Base-by-base conservation (phyloP, 1,140 invertebrate species). In the Pseudomyrmex dendroicus region DNA sequence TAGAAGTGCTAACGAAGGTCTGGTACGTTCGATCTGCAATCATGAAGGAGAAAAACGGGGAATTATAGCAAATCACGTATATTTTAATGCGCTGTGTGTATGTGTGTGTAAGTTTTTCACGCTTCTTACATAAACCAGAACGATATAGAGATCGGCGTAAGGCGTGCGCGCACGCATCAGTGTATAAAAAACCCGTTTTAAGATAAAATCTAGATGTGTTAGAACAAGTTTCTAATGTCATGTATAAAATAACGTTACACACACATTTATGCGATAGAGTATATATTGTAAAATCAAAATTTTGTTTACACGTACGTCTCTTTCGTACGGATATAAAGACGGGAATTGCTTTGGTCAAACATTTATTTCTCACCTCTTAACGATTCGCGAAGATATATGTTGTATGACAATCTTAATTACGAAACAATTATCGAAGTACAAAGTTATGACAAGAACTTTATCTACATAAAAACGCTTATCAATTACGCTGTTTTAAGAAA, bases 381-480 rank as follows among this genome's bases (percentile, higher is more conserved):
- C 61, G 57, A 57, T 61, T 48, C 54, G 66, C 56, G 54, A 72
- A 13, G 2, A 35, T 64, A 35, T 64, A 64, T 20, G 22, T 80
- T 61, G 72, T 66, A 80, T 72, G 66, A 80, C 56, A 72, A 80
- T 70, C 54, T 62, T 80, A 72, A 68, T 80, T 72, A 61, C n/a
- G n/a, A 72, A 57, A 72, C 50, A 70, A 80, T 80, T 82, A 64
- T 78, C 35, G 68, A 84, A 86, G 86, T 86, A 84, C 73, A 87
- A 87, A 84, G 86, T 46, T 59, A 56, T 25, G 64, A 70, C 64
- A 48, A 80, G 20, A 35, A 35, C 35, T 35, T 54, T 70, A 80
- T 80, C 17, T 20, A 54, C 54, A 35, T 35, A 7, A 13, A 17
- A 59, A 61, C 20, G 44, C 54, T 59, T 57, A 22, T 72, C 35